Evolutionary conservation across 1,140 invertebrate genomes (phyloP), one percentile per base, ranked within the genome.

Genomic region (Musca vetustissima): DNA sequence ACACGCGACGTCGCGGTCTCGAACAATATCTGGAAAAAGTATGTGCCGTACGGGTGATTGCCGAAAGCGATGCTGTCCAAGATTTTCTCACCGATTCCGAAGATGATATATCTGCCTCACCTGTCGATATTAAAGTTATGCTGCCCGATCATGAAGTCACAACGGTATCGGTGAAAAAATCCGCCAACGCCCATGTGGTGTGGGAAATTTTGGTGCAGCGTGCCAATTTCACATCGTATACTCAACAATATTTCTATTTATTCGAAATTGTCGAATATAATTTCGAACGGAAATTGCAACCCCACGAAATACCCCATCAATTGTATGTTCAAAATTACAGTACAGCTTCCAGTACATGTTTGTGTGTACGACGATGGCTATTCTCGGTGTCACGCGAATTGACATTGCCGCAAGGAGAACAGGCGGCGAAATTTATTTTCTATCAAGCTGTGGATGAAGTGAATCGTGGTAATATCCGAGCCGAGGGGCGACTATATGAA

Each of bases 301-400:
- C 93, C 1, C 91, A 93, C 78, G 98, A 99, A 85, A 94, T 96
- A 72, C 97, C 97, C 0, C 97, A 99, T 84, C 95, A 96, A 75
- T 86, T 99, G 59, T 99, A 99, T 83, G 97, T 99, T 73, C 96
- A 99, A 85, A 99, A 99, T 84, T 99, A 99, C 79, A 97, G 94
- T 71, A 99, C 97, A n/a, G 97, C 97, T 22, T 96, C 95, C 25
- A 93, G 94, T 64, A 98, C 95, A 14, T 99, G 98, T 83, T 86
- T 99, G n/a, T 89, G 91, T 64, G 86, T 99, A 50, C 88, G 93
- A 50, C 95, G 95, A 84, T 99, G 97, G 96, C 83, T 99, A 24
- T 99, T 99, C 84, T 90, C 92, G 43, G 84, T 93, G 36, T 82
- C 86, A 48, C 87, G 87, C 74, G 94, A 96, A 83, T 85, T 92